Percentiles rank a stretch among this genome's conserved stretches.
These are phyloP conservation scores for Octopus bimaculoides DNA, from an alignment of 1,140 invertebrate species.

Conservation along the genomic window DNA sequence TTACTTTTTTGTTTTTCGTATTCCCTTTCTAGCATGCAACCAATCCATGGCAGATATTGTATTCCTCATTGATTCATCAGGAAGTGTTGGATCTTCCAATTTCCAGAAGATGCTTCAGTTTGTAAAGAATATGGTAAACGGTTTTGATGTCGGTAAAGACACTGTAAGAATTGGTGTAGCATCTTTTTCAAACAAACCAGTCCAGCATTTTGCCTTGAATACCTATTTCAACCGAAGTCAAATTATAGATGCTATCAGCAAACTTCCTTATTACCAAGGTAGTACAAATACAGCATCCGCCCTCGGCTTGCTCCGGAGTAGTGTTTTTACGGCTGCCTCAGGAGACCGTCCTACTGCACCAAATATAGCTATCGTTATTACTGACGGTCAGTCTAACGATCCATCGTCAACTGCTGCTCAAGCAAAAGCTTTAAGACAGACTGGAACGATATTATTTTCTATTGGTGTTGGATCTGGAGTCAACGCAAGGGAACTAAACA, in stretches of 20 bases:
- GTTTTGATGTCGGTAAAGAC: conserved; percentile 30
- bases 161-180: conserved; percentile 35
- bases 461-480: conserved; percentile 36
- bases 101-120: conserved; percentile 35
- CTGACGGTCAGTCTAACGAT: conserved; percentile 29
- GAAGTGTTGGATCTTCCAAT: conserved; percentile 24
- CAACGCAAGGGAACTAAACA: conserved; percentile 26
- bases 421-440: conserved; percentile 25
- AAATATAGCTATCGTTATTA: conserved; percentile 30
- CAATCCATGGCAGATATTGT: conserved; percentile 34
- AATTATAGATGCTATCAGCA: conserved; percentile 9
- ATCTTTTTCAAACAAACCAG: conserved; percentile 18
- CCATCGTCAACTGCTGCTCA: conserved; percentile 22
- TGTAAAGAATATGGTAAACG: conserved; percentile 24
- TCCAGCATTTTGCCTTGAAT: conserved; percentile 23
- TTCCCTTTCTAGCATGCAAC: conserved; percentile 23
- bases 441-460: conserved; percentile 35
- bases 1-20: not conserved
- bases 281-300: conserved; percentile 37
- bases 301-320: conserved; percentile 32
- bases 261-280: conserved; percentile 31
- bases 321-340: conserved; percentile 33
- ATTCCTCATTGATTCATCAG: conserved; percentile 31
- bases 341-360: conserved; percentile 36
- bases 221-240: conserved; percentile 20